These are phyloP conservation scores for Rhynchonycteris naso DNA, from an alignment of 2,797 vertebrate genomes.

Conservation along the genomic window DNA sequence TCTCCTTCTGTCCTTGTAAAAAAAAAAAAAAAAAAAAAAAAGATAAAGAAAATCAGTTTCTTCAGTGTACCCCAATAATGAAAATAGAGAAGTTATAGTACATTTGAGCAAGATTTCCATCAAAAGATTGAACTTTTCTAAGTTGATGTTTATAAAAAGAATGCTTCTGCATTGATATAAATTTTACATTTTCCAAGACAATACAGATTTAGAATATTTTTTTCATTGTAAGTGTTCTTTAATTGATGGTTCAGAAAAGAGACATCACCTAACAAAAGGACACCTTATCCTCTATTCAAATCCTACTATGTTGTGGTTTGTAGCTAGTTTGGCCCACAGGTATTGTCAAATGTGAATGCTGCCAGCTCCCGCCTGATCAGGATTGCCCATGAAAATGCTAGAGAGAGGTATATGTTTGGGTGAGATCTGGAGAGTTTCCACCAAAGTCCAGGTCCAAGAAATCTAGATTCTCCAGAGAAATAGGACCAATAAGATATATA, in stretches of 20 bases:
- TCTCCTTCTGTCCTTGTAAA: too few species aligned
- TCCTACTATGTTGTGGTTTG: not conserved
- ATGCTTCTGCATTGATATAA: not conserved
- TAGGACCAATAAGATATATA: not conserved
- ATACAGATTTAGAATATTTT: not conserved
- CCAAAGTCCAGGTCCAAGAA: not conserved
- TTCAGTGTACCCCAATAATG: not conserved
- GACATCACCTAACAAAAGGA: not conserved
- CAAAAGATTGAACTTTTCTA: slow-evolving; percentile 5
- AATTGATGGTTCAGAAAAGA: slow-evolving; percentile 23
- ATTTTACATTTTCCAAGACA: not conserved
- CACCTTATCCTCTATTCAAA: not conserved
- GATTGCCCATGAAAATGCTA: not conserved
- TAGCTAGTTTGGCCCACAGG: not conserved
- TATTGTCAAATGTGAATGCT: not conserved
- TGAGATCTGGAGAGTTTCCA: not conserved
- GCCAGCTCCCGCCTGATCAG: not conserved
- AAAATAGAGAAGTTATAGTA: not conserved
- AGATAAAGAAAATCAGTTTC: too few species aligned
- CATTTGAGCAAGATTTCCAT: not conserved
- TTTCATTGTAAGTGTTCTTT: not conserved
- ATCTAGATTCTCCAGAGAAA: not conserved
- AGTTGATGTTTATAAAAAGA: not conserved
- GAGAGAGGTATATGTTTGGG: not conserved
- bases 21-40: too few species aligned